Evolutionary conservation across 2,888 invertebrate genomes (phyloP), one percentile per base, ranked within the genome.

Genomic region (Eucera pruinosa): DNA sequence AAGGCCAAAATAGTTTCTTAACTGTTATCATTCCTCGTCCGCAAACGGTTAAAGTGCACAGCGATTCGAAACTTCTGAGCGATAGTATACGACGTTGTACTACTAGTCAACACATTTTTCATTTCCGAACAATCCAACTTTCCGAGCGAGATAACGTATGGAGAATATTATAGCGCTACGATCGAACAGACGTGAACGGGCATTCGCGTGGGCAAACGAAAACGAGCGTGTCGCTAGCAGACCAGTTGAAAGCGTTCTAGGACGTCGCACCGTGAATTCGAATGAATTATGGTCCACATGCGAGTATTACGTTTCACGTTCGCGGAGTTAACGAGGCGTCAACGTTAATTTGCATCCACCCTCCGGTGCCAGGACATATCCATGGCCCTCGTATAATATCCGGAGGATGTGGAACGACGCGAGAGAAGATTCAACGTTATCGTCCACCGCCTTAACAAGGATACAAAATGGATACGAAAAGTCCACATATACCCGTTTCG

Each of bases 291-390:
- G 43, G 68, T 41, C 47, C 57, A 33, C 69, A 55, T 18, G 61
- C 64, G 54, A 48, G 68, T 76, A 70, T 73, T 71, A 73, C 47
- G 69, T 77, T 62, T 71, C 66, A 55, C 65, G 54, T 70, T 57
- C 52, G 58, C 45, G 18, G 71, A 69, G 77, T 82, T 74, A 82
- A 82, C 80, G 77, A 75, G 74, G 47, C 69, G 74, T 77, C 77
- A 75, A 72, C 69, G 55, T 75, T 80, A 80, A 82, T 83, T 83
- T 69, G 77, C 72, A 54, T 45, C 41, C 55, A 67, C 50, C 43
- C 81, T 61, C 20, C 41, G 33, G 9, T n/a, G 57, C 55, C 60
- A 27, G 11, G 48, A 55, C 54, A 55, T 20, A 18, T 65, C 20
- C 55, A 33, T 2, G 30, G 20, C 6, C 13, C 61, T 48, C 71